A percentile compares a stretch with the other conserved stretches of the same genome.
These are phyloP conservation scores for Capromys pilorides DNA, from an alignment of 2,797 vertebrate genomes.

Conservation along the genomic window DNA sequence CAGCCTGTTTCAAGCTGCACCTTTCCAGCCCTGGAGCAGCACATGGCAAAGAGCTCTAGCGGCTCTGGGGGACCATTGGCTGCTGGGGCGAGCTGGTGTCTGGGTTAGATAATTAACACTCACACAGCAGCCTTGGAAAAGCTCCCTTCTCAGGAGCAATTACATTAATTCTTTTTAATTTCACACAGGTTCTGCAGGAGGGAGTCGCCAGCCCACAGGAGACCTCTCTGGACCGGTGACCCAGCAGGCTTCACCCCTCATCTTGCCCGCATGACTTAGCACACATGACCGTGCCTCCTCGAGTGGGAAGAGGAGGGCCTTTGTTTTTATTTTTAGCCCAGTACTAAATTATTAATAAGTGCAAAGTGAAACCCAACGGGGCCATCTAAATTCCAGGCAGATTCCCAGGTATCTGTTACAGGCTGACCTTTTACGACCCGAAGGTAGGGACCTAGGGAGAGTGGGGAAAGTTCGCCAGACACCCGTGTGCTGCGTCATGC, in stretches of 20 bases:
- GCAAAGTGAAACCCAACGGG: conserved; percentile 83
- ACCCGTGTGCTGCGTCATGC: not conserved
- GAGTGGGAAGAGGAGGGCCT: conserved; percentile 75
- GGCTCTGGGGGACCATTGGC: conserved; percentile 17
- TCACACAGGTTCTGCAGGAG: not conserved
- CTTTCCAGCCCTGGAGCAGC: not conserved
- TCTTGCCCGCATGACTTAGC: conserved; percentile 64
- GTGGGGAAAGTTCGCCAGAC: not conserved
- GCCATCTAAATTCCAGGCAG: conserved; percentile 67
- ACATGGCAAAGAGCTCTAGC: not conserved
- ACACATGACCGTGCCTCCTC: conserved; percentile 56
- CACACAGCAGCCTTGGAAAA: conserved; percentile 48
- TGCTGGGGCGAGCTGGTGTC: conserved; percentile 12
- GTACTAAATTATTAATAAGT: conserved; percentile 89
- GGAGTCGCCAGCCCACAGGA: not conserved
- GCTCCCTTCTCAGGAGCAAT: conserved; percentile 45
- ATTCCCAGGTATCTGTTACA: conserved; percentile 35
- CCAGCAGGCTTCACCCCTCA: not conserved
- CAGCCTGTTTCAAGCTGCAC: not conserved
- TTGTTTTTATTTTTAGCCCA: conserved; percentile 83
- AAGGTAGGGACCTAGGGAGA: not conserved
- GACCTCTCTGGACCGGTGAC: not conserved
- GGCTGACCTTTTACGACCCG: conserved; percentile 55
- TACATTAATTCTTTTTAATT: conserved; percentile 55
- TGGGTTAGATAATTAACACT: conserved; percentile 58